Conservation (phyloP, 2,888 invertebrate species). For the Scaptomyza cyrtandrae region DNA sequence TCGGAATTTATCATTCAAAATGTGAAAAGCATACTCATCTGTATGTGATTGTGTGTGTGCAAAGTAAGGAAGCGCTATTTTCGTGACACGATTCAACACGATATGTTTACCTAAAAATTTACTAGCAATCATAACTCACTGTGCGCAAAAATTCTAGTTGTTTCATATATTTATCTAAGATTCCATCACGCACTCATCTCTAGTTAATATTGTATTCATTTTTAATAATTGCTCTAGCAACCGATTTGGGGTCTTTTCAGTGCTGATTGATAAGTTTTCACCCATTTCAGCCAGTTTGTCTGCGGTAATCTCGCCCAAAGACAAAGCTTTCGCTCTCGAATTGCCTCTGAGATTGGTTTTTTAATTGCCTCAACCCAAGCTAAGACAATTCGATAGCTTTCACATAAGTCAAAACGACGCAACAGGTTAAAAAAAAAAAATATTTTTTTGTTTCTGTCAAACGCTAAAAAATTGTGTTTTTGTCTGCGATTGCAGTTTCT, state of each 20-base stretch:
- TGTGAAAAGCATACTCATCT: constrained; percentile 6
- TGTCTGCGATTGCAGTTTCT: constrained; percentile 8
- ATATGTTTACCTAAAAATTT: not conserved
- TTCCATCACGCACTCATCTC: not conserved
- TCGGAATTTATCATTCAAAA: constrained; percentile 54
- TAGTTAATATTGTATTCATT: not conserved
- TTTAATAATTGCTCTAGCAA: constrained; percentile 27
- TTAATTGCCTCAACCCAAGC: constrained; percentile 44
- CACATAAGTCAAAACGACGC: constrained; percentile 34
- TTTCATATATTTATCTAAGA: too few species aligned
- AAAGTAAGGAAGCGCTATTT: not conserved
- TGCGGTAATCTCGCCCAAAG: constrained; percentile 47
- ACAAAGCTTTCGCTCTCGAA: constrained; percentile 62
- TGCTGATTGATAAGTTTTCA: constrained; percentile 69
- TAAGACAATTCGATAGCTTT: constrained; percentile 41
- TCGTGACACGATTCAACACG: not conserved
- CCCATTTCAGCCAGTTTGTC: constrained; percentile 30
- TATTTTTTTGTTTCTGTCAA: not conserved
- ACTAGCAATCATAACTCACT: not conserved
- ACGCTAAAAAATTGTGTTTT: constrained; percentile 2
- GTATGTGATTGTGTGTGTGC: not conserved
- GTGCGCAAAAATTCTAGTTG: too few species aligned
- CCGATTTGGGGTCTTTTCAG: constrained; percentile 26
- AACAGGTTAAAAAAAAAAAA: constrained; percentile 45
- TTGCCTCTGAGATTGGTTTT: constrained; percentile 24